phyloP scores from a whole-genome alignment of 1,140 invertebrate species.

The Paramacrobiotus metropolitanus region DNA sequence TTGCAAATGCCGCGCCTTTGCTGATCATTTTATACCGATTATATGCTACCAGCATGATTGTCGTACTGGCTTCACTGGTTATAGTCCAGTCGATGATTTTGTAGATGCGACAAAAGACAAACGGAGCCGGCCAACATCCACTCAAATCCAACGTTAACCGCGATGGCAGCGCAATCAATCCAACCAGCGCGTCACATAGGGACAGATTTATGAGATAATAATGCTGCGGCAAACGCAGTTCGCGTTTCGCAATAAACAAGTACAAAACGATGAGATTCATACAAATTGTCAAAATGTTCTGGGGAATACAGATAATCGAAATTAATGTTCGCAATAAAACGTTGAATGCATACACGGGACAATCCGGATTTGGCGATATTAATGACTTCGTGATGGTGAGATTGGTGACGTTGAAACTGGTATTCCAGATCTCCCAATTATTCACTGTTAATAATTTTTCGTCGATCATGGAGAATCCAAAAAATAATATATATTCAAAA shows the following conservation, averaged over 20 bases:
- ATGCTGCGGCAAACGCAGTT: neutral
- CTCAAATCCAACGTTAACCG: neutral
- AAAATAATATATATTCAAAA: too few species aligned
- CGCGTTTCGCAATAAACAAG: neutral
- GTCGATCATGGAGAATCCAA: too few species aligned
- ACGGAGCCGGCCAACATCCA: neutral
- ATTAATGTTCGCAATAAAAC: too few species aligned
- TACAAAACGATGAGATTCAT: neutral
- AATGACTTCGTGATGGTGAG: too few species aligned
- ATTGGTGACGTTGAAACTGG: too few species aligned
- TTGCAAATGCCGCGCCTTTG: neutral
- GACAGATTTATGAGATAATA: neutral
- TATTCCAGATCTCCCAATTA: too few species aligned
- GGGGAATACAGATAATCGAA: neutral
- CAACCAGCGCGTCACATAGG: neutral
- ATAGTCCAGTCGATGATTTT: neutral
- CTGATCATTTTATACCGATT: neutral
- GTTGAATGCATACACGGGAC: too few species aligned
- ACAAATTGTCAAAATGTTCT: neutral
- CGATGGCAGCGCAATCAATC: neutral
- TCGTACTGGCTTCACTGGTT: neutral
- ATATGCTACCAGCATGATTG: neutral
- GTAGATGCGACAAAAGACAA: neutral
- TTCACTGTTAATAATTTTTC: too few species aligned
- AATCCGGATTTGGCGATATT: too few species aligned